A percentile compares a stretch with the other conserved stretches of the same genome.
Conservation (phyloP, 2,888 invertebrate species). For the Ornithoptera alexandrae region DNA sequence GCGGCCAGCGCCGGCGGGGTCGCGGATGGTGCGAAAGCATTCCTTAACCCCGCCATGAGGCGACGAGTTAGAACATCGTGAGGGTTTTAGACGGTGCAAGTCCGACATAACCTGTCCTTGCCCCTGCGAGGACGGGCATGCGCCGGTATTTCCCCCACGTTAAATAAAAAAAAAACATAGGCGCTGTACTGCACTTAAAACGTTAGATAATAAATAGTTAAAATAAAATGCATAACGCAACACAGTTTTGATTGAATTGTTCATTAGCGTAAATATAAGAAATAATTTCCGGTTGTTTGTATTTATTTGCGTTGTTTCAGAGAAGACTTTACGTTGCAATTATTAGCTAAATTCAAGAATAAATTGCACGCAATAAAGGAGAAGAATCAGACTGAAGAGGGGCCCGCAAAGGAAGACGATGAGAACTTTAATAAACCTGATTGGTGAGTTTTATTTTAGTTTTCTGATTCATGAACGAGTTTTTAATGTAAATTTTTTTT, state of each 20-base stretch:
- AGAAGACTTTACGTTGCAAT: constrained; percentile 88
- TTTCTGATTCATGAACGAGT: not conserved
- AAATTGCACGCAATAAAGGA: constrained; percentile 87
- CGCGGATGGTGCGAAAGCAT: too few species aligned
- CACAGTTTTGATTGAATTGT: not conserved
- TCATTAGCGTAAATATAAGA: not conserved
- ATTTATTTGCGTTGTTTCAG: constrained; percentile 54
- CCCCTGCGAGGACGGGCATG: too few species aligned
- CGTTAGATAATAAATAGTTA: too few species aligned
- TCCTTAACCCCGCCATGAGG: too few species aligned
- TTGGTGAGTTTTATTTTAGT: constrained; percentile 49
- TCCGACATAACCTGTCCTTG: too few species aligned
- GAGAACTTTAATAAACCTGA: constrained; percentile 64
- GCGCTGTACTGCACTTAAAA: too few species aligned
- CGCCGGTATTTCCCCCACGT: too few species aligned
- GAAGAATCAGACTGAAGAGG: constrained; percentile 64
- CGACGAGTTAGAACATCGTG: too few species aligned
- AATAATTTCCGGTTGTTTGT: constrained; percentile 1
- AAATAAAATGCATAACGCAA: too few species aligned
- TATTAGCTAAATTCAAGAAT: constrained; percentile 90
- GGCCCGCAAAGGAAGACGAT: constrained; percentile 53
- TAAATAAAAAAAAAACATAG: too few species aligned
- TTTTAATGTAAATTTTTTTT: not conserved
- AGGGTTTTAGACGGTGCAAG: too few species aligned
- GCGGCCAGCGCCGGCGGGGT: too few species aligned